Conservation (phyloP, 2,797 vertebrate genomes). For the Nannoperca australis region DNA sequence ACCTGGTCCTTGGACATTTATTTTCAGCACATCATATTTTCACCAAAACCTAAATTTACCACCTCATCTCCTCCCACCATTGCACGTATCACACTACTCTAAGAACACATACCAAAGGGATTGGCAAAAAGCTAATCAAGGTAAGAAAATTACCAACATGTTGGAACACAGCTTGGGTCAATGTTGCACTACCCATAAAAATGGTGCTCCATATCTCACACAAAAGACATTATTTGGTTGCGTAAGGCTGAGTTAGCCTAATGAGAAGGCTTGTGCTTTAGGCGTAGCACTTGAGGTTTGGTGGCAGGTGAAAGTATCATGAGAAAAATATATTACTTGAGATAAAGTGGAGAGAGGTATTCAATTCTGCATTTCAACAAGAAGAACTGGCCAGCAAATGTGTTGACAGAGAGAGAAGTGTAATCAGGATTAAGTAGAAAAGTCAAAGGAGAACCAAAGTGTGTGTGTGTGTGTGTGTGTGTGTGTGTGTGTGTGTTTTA, state of each 20-base stretch:
- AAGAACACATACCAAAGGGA: conserved; percentile 28
- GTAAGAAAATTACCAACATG: conserved; percentile 12
- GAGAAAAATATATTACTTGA: neutral
- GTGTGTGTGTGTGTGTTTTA: neutral
- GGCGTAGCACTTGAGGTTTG: neutral
- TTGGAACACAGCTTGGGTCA: neutral
- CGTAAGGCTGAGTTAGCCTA: neutral
- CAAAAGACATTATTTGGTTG: conserved; percentile 8
- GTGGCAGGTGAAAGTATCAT: neutral
- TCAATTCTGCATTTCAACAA: neutral
- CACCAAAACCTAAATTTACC: conserved; percentile 23
- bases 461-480: neutral
- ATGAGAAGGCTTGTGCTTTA: conserved; percentile 1
- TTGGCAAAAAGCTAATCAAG: conserved; percentile 21
- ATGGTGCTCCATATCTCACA: conserved; percentile 1
- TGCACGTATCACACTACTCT: neutral
- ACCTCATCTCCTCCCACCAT: conserved; percentile 34
- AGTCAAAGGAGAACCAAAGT: neutral
- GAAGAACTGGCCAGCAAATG: neutral
- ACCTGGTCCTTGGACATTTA: conserved; percentile 11
- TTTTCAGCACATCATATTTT: conserved; percentile 24
- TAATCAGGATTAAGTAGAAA: neutral
- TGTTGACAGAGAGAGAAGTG: neutral
- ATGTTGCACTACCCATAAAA: conserved; percentile 6
- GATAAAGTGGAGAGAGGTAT: neutral